Conservation (phyloP, 2,113 vertebrate species). For the Neogale vison region DNA sequence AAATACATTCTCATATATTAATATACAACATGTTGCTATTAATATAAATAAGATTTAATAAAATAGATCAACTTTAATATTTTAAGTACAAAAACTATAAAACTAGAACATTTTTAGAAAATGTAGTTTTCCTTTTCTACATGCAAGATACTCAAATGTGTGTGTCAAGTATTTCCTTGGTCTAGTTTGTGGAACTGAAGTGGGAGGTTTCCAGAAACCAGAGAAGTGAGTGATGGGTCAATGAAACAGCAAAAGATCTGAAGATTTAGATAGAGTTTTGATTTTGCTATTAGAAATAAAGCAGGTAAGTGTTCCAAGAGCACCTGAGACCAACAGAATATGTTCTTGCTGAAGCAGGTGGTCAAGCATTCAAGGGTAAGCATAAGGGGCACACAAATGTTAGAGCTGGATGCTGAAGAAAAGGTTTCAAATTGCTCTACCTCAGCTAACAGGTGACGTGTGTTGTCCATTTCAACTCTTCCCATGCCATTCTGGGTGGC, state of each 20-base stretch:
- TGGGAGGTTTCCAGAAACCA: background rate
- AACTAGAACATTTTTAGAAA: background rate
- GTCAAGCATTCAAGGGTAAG: no score
- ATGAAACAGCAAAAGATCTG: background rate
- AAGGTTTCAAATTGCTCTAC: background rate
- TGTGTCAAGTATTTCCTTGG: background rate
- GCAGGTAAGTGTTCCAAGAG: background rate
- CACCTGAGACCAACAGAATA: no score
- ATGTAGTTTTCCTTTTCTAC: background rate
- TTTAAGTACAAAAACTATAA: background rate
- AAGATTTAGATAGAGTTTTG: background rate
- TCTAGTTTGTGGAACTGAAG: background rate
- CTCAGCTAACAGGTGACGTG: background rate
- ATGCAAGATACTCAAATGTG: background rate
- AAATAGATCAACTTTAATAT: background rate
- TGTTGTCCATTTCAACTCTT: background rate
- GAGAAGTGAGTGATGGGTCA: background rate
- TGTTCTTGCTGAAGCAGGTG: background rate
- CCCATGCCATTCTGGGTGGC: background rate
- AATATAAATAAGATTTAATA: background rate
- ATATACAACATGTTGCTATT: background rate
- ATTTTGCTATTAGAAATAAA: background rate
- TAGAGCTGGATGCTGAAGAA: background rate
- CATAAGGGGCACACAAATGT: rapidly evolving
- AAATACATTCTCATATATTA: background rate